A percentile compares a stretch with the other conserved stretches of the same genome.
Conservation (phyloP, 2,888 invertebrate genomes). For the Tipula confusa region DNA sequence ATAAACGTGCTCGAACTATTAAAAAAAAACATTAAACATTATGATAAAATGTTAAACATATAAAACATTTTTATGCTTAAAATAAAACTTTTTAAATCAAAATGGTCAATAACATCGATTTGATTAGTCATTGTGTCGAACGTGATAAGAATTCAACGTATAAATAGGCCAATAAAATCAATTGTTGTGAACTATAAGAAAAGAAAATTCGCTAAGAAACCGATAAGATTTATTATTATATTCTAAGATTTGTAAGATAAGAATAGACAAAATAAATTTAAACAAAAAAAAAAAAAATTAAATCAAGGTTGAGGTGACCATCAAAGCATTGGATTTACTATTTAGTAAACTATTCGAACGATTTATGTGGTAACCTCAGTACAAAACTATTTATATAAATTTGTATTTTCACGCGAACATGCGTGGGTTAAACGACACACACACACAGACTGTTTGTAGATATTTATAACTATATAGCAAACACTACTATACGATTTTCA, state of each 20-base stretch:
- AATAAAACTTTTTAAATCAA: neutral
- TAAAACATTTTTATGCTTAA: neutral
- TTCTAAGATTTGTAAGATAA: no score
- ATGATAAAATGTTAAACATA: no score
- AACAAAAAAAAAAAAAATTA: neutral
- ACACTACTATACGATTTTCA: neutral
- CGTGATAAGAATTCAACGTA: neutral
- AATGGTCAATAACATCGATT: neutral
- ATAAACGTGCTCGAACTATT: no score
- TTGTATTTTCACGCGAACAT: neutral
- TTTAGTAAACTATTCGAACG: neutral
- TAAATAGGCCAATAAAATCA: neutral
- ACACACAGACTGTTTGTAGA: neutral
- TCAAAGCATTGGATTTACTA: neutral
- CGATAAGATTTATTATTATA: neutral
- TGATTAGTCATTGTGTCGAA: neutral
- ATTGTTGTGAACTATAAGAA: neutral
- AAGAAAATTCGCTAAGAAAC: neutral
- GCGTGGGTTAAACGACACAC: neutral
- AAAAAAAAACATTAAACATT: no score
- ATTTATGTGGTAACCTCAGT: neutral
- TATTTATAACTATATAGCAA: neutral
- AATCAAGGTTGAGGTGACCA: neutral
- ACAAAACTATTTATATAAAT: neutral
- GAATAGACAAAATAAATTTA: neutral